Evolutionary conservation across 2,113 vertebrate genomes (phyloP).

Genomic region (Burhinus oedicnemus): DNA sequence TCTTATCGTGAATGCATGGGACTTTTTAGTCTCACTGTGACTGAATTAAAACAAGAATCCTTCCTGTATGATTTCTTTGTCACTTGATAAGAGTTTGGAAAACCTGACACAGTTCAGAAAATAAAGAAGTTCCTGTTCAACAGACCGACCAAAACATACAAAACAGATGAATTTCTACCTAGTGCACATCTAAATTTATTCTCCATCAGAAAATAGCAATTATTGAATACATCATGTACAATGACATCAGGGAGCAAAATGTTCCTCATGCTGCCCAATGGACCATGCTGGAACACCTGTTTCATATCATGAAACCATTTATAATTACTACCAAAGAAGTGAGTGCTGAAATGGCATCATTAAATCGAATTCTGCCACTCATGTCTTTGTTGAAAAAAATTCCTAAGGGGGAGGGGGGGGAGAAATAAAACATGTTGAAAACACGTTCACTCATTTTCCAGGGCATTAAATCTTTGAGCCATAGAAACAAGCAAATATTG

Average conservation of each 20-base stretch:
- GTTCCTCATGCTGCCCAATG: background rate
- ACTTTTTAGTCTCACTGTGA: background rate
- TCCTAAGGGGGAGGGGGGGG: background rate
- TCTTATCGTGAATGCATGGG: background rate
- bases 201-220: background rate
- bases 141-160: background rate
- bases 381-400: slow-evolving; percentile 1
- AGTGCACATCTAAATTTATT: background rate
- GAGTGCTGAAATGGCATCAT: slow-evolving; percentile 8
- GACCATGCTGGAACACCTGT: slow-evolving; percentile 39
- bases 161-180: background rate
- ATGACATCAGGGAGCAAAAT: slow-evolving; percentile 20
- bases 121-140: background rate
- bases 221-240: background rate
- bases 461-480: background rate
- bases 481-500: slow-evolving; percentile 15
- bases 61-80: background rate
- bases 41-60: background rate
- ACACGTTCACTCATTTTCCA: background rate
- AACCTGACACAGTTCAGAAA: background rate
- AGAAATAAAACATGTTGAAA: slow-evolving; percentile 6
- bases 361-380: slow-evolving; percentile 9
- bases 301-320: slow-evolving; percentile 41
- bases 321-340: slow-evolving; percentile 25
- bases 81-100: background rate